Conservation (phyloP, 1,140 invertebrate genomes). For the Zeugodacus cucurbitae region DNA sequence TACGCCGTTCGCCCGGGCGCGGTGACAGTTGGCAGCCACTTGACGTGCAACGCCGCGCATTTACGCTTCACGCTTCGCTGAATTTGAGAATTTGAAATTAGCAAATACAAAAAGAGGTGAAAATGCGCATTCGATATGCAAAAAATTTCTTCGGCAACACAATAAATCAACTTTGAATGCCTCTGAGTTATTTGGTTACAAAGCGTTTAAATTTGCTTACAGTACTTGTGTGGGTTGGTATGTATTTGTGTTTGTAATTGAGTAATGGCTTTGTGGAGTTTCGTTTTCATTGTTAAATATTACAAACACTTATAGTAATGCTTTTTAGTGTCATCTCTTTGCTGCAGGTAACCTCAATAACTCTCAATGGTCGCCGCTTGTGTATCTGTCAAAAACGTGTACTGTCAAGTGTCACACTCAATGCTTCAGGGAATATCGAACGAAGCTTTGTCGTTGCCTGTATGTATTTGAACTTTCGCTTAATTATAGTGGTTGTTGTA, state of each 20-base stretch:
- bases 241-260: neutral
- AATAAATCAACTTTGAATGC: constrained; percentile 13
- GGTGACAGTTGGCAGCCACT: constrained; percentile 21
- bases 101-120: constrained; percentile 3
- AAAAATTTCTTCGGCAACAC: neutral
- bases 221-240: neutral
- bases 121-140: constrained; percentile 7
- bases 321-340: neutral
- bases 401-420: constrained; percentile 9
- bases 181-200: neutral
- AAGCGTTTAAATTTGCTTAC: neutral
- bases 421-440: neutral
- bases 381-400: neutral
- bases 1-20: neutral
- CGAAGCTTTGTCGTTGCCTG: neutral
- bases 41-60: neutral
- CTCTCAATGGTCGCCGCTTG: neutral
- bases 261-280: neutral
- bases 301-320: neutral
- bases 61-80: constrained; percentile 12
- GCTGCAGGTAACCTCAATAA: neutral
- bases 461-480: neutral
- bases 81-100: constrained; percentile 22
- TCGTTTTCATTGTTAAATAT: neutral
- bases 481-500: neutral